phyloP scores from a whole-genome alignment of 1,140 invertebrate genomes.

The Drosophila bifasciata region DNA sequence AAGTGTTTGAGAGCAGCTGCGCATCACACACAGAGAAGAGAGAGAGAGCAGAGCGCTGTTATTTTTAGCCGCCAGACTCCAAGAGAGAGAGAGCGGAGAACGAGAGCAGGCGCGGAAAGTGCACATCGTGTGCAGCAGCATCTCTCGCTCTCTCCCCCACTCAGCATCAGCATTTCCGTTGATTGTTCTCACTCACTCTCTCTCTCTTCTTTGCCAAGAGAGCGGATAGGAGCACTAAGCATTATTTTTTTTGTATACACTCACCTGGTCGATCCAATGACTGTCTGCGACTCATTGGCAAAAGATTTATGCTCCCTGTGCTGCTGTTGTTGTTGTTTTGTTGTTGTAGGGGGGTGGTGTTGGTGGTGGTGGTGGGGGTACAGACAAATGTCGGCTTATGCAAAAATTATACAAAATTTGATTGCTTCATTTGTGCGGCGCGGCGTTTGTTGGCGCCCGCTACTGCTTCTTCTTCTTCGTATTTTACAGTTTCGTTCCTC shows the following conservation, averaged over 20 bases:
- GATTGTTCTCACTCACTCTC: slow-evolving; percentile 24
- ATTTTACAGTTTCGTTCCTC: slow-evolving; percentile 31
- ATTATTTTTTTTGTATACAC: slow-evolving; percentile 24
- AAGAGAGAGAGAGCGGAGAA: slow-evolving; percentile 44
- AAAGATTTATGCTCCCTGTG: slow-evolving; percentile 73
- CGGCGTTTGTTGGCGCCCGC: slow-evolving; percentile 18
- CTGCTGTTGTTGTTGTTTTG: slow-evolving; percentile 23
- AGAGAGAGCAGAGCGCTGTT: slow-evolving; percentile 37
- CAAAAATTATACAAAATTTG: slow-evolving; percentile 64
- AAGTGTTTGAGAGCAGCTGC: slow-evolving; percentile 68
- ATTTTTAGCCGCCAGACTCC: slow-evolving; percentile 37
- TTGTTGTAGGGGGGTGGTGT: too few species aligned
- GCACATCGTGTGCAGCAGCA: slow-evolving; percentile 59
- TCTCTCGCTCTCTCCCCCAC: slow-evolving; percentile 6
- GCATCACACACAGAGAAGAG: slow-evolving; percentile 40
- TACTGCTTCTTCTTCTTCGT: slow-evolving; percentile 32
- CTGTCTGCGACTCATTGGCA: slow-evolving; percentile 84
- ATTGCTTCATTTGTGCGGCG: slow-evolving; percentile 68
- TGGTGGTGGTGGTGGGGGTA: slow-evolving; percentile 43
- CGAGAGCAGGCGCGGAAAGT: slow-evolving; percentile 68
- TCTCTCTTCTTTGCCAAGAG: slow-evolving; percentile 9
- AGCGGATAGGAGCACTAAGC: background rate
- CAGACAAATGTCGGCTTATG: slow-evolving; percentile 57
- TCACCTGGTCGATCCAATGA: slow-evolving; percentile 84
- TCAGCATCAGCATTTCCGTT: slow-evolving; percentile 35